A percentile compares a stretch with the other conserved stretches of the same genome.
These are phyloP conservation scores for Drosophila nigromelanica DNA, from an alignment of 1,140 invertebrate species.

Conservation along the genomic window DNA sequence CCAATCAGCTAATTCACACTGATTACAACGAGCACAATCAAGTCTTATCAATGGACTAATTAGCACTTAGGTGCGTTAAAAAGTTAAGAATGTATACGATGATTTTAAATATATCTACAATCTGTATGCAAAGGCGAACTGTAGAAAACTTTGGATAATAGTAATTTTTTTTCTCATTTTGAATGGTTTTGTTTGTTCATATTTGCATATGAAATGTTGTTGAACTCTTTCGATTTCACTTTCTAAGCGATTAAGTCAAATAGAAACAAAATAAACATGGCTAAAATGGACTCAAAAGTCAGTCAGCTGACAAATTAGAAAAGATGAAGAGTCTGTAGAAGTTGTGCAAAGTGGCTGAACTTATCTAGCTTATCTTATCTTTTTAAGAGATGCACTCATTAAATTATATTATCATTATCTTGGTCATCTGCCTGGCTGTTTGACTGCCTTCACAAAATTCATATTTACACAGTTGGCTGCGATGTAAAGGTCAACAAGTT, in stretches of 20 bases:
- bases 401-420: constrained; percentile 13
- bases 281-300: constrained; percentile 7
- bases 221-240: constrained; percentile 68
- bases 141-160: not conserved
- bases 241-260: constrained; percentile 41
- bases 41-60: constrained; percentile 35
- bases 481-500: constrained; percentile 76
- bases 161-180: constrained; percentile 11
- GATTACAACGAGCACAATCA: constrained; percentile 16
- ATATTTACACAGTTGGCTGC: constrained; percentile 55
- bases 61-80: constrained; percentile 31
- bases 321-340: constrained; percentile 11
- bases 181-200: not conserved
- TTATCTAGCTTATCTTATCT: constrained; percentile 44
- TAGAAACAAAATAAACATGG: constrained; percentile 23
- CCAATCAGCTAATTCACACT: constrained; percentile 24
- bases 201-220: constrained; percentile 65
- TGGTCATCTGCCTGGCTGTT: constrained; percentile 38
- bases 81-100: constrained; percentile 50
- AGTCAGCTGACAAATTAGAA: constrained; percentile 2
- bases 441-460: constrained; percentile 50
- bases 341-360: not conserved
- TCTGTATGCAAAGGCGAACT: constrained; percentile 12
- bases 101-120: constrained; percentile 5
- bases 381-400: not conserved